A percentile compares a stretch with the other conserved stretches of the same genome.
Conservation (phyloP, 2,888 invertebrate genomes). For the Drosophila affinis region DNA sequence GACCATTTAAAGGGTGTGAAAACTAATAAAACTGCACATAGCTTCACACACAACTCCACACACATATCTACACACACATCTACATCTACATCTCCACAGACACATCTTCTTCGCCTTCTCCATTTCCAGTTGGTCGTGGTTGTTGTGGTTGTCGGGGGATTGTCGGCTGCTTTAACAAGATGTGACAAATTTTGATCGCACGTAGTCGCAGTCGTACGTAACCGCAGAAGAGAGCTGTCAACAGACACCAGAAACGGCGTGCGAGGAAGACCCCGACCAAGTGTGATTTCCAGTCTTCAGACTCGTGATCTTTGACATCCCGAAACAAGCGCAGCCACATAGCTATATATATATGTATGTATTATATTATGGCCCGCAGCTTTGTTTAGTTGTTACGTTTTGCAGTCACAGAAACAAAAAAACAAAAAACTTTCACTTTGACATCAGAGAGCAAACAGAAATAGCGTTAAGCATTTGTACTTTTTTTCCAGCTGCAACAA, state of each 20-base stretch:
- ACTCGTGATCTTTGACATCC: conserved; percentile 66
- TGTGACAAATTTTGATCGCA: conserved; percentile 76
- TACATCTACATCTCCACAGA: neutral
- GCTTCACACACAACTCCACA: neutral
- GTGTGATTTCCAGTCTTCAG: conserved; percentile 23
- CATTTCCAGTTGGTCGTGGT: neutral
- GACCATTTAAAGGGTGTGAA: conserved; percentile 38
- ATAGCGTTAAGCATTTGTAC: conserved; percentile 39
- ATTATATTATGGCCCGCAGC: conserved; percentile 63
- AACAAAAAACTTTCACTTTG: conserved; percentile 73
- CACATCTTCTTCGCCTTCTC: neutral
- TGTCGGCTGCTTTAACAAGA: conserved; percentile 54
- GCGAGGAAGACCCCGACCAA: conserved; percentile 19
- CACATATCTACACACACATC: too few species aligned
- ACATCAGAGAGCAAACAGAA: conserved; percentile 64
- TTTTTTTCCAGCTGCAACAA: conserved; percentile 36
- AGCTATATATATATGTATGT: conserved; percentile 22
- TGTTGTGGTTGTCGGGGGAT: neutral
- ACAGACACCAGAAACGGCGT: conserved; percentile 4
- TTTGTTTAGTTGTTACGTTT: conserved; percentile 75
- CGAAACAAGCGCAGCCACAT: conserved; percentile 40
- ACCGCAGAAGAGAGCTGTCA: conserved; percentile 53
- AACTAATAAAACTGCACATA: conserved; percentile 33
- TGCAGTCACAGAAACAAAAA: conserved; percentile 63
- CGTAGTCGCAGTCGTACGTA: conserved; percentile 22